A percentile compares a stretch with the other conserved stretches of the same genome.
Evolutionary conservation across 2,888 invertebrate genomes (phyloP).

Genomic region (Polyploca ridens): DNA sequence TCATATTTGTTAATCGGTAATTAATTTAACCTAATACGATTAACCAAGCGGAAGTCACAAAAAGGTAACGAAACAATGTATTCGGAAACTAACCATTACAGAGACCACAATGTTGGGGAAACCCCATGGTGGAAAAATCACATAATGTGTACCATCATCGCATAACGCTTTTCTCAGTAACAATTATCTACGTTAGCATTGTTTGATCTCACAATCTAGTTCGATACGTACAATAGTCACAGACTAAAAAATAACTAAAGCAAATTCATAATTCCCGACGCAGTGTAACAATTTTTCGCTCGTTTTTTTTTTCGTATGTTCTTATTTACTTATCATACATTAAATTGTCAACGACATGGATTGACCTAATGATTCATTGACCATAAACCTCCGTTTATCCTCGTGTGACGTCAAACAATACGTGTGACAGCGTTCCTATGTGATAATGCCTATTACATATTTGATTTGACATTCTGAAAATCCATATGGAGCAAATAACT

Average conservation of each 20-base stretch:
- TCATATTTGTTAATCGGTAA: conserved; percentile 19
- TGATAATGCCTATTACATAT: conserved; percentile 46
- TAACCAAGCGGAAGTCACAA: conserved; percentile 15
- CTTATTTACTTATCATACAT: conserved; percentile 69
- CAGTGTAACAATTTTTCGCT: conserved; percentile 46
- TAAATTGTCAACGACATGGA: conserved; percentile 76
- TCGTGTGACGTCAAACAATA: conserved; percentile 71
- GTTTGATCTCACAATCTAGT: conserved; percentile 63
- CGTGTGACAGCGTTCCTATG: conserved; percentile 46
- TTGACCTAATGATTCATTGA: conserved; percentile 82
- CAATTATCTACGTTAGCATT: conserved; percentile 64
- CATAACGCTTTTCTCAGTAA: conserved; percentile 63
- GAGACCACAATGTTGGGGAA: conserved; percentile 53
- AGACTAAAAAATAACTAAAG: conserved; percentile 51
- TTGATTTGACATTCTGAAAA: conserved; percentile 40
- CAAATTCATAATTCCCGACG: conserved; percentile 29
- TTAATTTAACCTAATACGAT: conserved; percentile 25
- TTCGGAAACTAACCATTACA: conserved; percentile 41
- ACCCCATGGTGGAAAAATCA: conserved; percentile 62
- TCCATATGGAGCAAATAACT: conserved; percentile 25
- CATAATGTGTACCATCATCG: conserved; percentile 42
- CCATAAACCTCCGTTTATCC: conserved; percentile 76
- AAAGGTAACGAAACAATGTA: conserved; percentile 27
- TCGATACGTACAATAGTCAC: conserved; percentile 50
- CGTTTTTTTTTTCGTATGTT: conserved; percentile 46